Percentiles rank a stretch among this genome's conserved stretches.
Conservation (phyloP, 2,113 vertebrate species). For the Neotoma lepida region DNA sequence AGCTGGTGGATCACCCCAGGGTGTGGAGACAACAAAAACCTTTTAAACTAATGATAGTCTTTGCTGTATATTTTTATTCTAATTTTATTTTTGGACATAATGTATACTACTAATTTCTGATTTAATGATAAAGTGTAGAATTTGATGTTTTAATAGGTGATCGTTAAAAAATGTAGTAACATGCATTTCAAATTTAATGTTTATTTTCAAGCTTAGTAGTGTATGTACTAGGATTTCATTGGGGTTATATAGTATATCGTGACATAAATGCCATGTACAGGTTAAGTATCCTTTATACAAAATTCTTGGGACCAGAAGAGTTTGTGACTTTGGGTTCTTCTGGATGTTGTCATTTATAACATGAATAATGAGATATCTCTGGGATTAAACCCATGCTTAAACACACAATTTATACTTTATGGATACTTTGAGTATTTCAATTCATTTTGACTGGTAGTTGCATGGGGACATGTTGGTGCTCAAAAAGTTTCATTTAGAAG, state of each 20-base stretch:
- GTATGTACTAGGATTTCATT: not conserved
- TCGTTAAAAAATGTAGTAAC: not conserved
- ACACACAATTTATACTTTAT: not conserved
- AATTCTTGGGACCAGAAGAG: not conserved
- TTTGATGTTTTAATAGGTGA: slow-evolving; percentile 33
- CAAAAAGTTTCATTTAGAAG: not conserved
- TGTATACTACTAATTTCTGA: slow-evolving; percentile 5
- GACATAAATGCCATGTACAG: not conserved
- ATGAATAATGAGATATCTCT: not conserved
- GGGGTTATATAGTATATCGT: not conserved
- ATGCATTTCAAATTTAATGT: not conserved
- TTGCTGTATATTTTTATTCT: slow-evolving; percentile 48
- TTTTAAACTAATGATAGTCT: slow-evolving; percentile 22
- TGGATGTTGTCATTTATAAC: not conserved
- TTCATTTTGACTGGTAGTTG: not conserved
- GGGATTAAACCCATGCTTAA: not conserved
- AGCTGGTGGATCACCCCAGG: not conserved
- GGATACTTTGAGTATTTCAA: not conserved
- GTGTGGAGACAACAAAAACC: not conserved
- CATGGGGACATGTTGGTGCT: not conserved
- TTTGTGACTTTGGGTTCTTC: not conserved
- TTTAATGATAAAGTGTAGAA: not conserved
- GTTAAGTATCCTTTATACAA: not conserved
- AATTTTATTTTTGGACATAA: not conserved
- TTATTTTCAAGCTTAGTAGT: slow-evolving; percentile 8